These are phyloP conservation scores for Ptychadena robeensis DNA, from an alignment of 2,797 vertebrate species.

Conservation along the genomic window DNA sequence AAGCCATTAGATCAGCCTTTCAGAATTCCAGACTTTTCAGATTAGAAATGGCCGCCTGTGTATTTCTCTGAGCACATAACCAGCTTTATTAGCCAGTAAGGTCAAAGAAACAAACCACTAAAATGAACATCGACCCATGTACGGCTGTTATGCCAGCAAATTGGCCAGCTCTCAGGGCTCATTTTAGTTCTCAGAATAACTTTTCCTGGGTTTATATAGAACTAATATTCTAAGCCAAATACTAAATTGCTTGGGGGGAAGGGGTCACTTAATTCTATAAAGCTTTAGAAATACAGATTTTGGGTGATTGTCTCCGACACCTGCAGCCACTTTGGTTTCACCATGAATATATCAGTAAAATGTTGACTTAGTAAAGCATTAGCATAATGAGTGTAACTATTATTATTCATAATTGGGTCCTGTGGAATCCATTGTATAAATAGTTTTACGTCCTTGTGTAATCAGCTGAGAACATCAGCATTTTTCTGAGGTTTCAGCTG, in stretches of 20 bases:
- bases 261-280: not conserved
- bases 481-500: conserved; percentile 8
- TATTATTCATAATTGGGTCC: not conserved
- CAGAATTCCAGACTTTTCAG: not conserved
- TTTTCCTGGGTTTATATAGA: not conserved
- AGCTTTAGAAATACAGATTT: not conserved
- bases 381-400: not conserved
- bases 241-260: not conserved
- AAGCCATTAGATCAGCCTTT: not conserved
- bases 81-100: not conserved
- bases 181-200: not conserved
- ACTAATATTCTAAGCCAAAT: not conserved
- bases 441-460: not conserved
- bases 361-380: conserved; percentile 6
- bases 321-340: not conserved
- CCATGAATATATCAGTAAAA: not conserved
- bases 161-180: conserved; percentile 13
- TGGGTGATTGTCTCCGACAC: not conserved
- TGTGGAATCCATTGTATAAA: conserved; percentile 15
- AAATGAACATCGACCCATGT: conserved; percentile 66
- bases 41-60: not conserved
- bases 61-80: not conserved
- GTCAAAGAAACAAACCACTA: not conserved
- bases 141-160: conserved; percentile 67
- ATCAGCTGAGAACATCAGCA: conserved; percentile 13